A percentile compares a stretch with the other conserved stretches of the same genome.
Conservation (phyloP, 2,888 invertebrate species). For the Troides oblongomaculatus region DNA sequence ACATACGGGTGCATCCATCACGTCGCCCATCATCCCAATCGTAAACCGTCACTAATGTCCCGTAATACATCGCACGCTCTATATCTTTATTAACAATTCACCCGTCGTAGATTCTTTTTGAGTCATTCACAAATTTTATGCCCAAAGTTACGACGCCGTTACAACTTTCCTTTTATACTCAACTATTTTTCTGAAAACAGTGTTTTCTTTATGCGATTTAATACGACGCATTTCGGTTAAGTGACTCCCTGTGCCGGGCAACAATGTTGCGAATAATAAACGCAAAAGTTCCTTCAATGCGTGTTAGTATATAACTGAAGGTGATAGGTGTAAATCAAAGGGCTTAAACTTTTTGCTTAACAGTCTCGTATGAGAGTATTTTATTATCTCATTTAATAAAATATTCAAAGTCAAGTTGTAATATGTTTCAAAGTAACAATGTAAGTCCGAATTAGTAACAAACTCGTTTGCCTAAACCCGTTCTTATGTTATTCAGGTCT, state of each 20-base stretch:
- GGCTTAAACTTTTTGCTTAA: constrained; percentile 60
- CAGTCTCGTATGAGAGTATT: constrained; percentile 55
- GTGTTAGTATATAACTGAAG: constrained; percentile 63
- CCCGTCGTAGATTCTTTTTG: constrained; percentile 70
- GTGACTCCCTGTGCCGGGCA: constrained; percentile 59
- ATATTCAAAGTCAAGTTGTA: constrained; percentile 51
- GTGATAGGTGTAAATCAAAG: constrained; percentile 72
- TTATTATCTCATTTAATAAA: constrained; percentile 61
- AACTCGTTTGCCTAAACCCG: constrained; percentile 36
- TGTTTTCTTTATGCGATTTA: constrained; percentile 78
- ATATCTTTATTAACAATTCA: constrained; percentile 79
- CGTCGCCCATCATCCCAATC: constrained; percentile 55
- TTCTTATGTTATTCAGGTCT: constrained; percentile 34
- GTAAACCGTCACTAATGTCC: constrained; percentile 75
- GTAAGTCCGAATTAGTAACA: constrained; percentile 43
- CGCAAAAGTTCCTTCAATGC: constrained; percentile 45
- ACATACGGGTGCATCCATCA: constrained; percentile 66
- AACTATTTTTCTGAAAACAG: constrained; percentile 76
- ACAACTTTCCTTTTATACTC: constrained; percentile 73
- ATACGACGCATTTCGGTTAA: constrained; percentile 75
- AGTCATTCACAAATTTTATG: constrained; percentile 74
- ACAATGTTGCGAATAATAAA: constrained; percentile 74
- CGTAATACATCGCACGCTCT: constrained; percentile 69
- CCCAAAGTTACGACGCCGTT: constrained; percentile 70
- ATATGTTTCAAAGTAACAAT: constrained; percentile 52